Evolutionary conservation across 2,888 invertebrate species (phyloP).

Genomic region (Onchidella celtica): DNA sequence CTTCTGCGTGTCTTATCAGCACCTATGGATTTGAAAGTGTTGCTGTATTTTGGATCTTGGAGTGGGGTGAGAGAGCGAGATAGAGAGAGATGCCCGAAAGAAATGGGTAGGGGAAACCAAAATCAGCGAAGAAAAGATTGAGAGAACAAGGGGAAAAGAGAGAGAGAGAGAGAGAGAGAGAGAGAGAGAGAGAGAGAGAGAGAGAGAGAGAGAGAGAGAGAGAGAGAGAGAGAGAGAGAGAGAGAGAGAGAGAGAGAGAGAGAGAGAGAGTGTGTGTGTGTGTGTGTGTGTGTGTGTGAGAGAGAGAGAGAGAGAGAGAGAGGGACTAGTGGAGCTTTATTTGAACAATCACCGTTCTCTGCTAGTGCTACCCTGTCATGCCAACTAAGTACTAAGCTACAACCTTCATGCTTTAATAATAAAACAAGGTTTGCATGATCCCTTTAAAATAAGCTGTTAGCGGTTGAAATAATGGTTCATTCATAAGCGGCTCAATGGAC

Average conservation of each 20-base stretch:
- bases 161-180: neutral
- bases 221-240: neutral
- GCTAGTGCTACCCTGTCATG: no score
- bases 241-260: conserved; percentile 11
- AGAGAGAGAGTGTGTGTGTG: conserved; percentile 34
- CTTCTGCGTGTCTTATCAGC: no score
- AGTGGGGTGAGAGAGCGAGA: neutral
- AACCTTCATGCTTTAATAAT: no score
- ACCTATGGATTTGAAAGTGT: no score
- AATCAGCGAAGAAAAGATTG: neutral
- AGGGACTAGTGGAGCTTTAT: no score
- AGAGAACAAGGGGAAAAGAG: neutral
- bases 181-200: neutral
- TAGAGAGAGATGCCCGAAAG: neutral
- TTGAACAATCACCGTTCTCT: no score
- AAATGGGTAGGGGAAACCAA: neutral
- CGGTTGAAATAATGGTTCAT: no score
- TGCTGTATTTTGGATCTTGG: no score
- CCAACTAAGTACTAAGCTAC: no score
- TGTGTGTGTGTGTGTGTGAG: conserved; percentile 27
- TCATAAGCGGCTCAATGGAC: no score
- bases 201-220: conserved; percentile 5
- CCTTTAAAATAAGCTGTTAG: no score
- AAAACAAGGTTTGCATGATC: no score
- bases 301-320: conserved; percentile 40